Percentiles rank a stretch among this genome's conserved stretches.
Conservation (phyloP, 2,888 invertebrate genomes). For the Phanerotoma sp. region DNA sequence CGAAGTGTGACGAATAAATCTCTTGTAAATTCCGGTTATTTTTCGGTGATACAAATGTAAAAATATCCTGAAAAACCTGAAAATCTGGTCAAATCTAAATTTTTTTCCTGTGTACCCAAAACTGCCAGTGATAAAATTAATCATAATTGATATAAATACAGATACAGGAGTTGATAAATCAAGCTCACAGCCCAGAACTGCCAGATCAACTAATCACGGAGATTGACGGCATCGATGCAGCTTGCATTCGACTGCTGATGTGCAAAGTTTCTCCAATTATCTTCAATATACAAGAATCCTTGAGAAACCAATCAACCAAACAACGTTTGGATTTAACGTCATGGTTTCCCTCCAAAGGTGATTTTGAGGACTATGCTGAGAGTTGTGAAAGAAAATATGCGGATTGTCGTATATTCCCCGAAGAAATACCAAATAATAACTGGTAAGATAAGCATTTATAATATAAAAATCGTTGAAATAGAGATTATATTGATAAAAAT, state of each 20-base stretch:
- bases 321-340: slow-evolving; percentile 47
- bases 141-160: no score
- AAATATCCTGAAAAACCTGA: no score
- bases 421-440: slow-evolving; percentile 14
- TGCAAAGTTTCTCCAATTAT: slow-evolving; percentile 80
- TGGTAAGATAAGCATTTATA: no score
- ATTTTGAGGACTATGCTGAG: slow-evolving; percentile 54
- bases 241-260: slow-evolving; percentile 71
- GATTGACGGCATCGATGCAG: slow-evolving; percentile 65
- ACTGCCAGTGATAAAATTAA: no score
- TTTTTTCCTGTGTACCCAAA: no score
- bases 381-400: slow-evolving; percentile 52
- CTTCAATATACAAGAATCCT: slow-evolving; percentile 72
- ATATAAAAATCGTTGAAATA: no score
- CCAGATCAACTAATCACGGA: slow-evolving; percentile 65
- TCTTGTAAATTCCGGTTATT: no score
- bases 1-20: no score
- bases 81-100: no score
- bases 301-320: slow-evolving; percentile 54
- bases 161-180: slow-evolving; percentile 60
- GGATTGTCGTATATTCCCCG: slow-evolving; percentile 49
- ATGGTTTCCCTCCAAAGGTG: slow-evolving; percentile 51
- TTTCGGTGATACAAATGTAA: no score
- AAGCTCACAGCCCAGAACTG: slow-evolving; percentile 66
- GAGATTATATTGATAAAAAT: no score